Evolutionary conservation across 2,888 invertebrate genomes (phyloP), one percentile per base, ranked within the genome.

Genomic region (Papilio demoleus): DNA sequence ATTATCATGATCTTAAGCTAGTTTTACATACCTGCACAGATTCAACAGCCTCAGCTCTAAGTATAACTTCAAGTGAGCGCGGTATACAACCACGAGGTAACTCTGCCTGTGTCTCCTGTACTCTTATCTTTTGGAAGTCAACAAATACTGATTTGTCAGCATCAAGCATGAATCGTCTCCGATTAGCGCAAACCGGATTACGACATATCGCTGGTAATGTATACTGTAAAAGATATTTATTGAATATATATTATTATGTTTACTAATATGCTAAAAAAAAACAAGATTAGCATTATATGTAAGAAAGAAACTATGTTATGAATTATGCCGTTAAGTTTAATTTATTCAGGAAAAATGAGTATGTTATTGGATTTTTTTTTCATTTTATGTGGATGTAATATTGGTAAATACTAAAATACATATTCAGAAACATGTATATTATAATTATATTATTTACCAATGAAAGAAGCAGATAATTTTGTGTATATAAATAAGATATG

Each of bases 51-150:
- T 99, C 99, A 0, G 98, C 98, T 74, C 99, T 93, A 64, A 99
- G 90, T 76, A 99, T 96, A 40, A 99, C 95, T 89, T 99, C 99
- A 53, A 99, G 95, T 70, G 98, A 98, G 45, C 99, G 94, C 0
- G 99, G 99, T 78, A 99, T 99, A 80, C 98, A 97, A 4, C 99
- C 99, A 58, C 99, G 92, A 0, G 99, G 99, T 38, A 99, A 89
- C 85, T 99, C 99, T 0, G 98, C 96, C 87, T 99, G 99, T 0
- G 98, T 98, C 90, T 99, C 99, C 86, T 99, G 99, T 74, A 99
- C 97, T 67, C 99, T 94, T 3, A 98, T 96, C 93, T 99, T 99
- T 92, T 99, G 99, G 85, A 99, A 99, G 89, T 99, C 99, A 0
- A 99, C 96, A 88, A 99, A 99, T 24, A 95, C 91, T 0, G 99